These are phyloP conservation scores for Agelas oroides DNA, from an alignment of 37 sponge, comb jelly and placozoan species.

Conservation along the genomic window DNA sequence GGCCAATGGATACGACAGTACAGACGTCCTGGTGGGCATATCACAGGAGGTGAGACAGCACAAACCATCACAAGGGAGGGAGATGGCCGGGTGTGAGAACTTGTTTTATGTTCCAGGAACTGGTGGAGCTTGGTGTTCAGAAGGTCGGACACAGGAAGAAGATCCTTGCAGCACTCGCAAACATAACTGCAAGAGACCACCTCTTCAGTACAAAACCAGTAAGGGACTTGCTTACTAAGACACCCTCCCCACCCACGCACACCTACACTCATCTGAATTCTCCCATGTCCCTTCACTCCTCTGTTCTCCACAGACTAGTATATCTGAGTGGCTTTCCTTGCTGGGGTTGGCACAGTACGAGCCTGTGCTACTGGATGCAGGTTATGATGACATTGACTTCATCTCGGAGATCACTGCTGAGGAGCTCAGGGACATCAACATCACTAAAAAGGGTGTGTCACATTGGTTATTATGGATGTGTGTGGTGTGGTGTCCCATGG, in stretches of 20 bases:
- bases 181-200: conserved; percentile 50
- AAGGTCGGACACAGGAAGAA: conserved; percentile 92
- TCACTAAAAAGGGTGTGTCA: conserved; percentile 72
- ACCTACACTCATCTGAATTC: not conserved
- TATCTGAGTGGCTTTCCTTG: conserved; percentile 71
- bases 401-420: conserved; percentile 80
- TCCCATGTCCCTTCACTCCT: not conserved
- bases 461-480: not conserved
- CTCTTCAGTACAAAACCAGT: conserved; percentile 74
- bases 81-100: no score
- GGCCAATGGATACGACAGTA: conserved; percentile 74
- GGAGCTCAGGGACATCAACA: conserved; percentile 85
- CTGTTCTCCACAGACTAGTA: conserved; percentile 42
- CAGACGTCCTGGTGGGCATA: conserved; percentile 74
- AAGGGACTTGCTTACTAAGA: no score
- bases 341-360: conserved; percentile 68
- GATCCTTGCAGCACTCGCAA: conserved; percentile 65
- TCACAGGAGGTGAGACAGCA: conserved; percentile 53
- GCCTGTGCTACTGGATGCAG: conserved; percentile 68
- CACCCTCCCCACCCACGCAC: not conserved
- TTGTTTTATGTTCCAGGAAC: conserved; percentile 47
- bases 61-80: no score
- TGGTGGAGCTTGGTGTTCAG: conserved; percentile 80
- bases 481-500: no score
- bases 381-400: conserved; percentile 96